Evolutionary conservation across 2,888 invertebrate genomes (phyloP), one percentile per base, ranked within the genome.

Genomic region (Ophion ventricosus): DNA sequence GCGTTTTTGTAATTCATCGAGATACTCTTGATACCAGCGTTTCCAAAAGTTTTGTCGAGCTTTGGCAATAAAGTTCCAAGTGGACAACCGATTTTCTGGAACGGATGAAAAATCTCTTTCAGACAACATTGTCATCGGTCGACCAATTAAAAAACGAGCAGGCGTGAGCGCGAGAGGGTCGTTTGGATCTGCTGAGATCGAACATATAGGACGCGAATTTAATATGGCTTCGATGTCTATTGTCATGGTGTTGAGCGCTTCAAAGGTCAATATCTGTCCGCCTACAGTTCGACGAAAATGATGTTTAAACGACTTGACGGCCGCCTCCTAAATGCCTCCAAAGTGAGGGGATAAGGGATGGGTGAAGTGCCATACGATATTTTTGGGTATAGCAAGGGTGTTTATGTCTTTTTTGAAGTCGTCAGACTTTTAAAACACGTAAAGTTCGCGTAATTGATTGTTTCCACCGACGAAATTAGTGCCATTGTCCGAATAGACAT

Each of bases 21-120:
- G 85, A 59, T 90, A 89, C 64, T 88, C 89, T 85, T 79, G 80
- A 56, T 83, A 76, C 87, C 87, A 90, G 23, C 80, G 76, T 57
- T 83, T 87, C 90, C 82, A 90, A 40, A 85, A 88, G 35, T n/a
- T n/a, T n/a, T n/a, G n/a, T n/a, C n/a, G n/a, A n/a, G n/a, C n/a
- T n/a, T n/a, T n/a, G n/a, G n/a, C n/a, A n/a, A n/a, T n/a, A n/a
- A n/a, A n/a, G n/a, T n/a, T n/a, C n/a, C n/a, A n/a, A n/a, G n/a
- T n/a, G n/a, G n/a, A n/a, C n/a, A n/a, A n/a, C n/a, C n/a, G n/a
- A n/a, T n/a, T n/a, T n/a, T n/a, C n/a, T n/a, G n/a, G n/a, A n/a
- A n/a, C n/a, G n/a, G n/a, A n/a, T n/a, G n/a, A n/a, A n/a, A n/a
- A n/a, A n/a, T n/a, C n/a, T n/a, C n/a, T n/a, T n/a, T n/a, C n/a